These are phyloP conservation scores for Heliconius erato DNA, from an alignment of 2,888 invertebrate genomes.

Conservation along the genomic window DNA sequence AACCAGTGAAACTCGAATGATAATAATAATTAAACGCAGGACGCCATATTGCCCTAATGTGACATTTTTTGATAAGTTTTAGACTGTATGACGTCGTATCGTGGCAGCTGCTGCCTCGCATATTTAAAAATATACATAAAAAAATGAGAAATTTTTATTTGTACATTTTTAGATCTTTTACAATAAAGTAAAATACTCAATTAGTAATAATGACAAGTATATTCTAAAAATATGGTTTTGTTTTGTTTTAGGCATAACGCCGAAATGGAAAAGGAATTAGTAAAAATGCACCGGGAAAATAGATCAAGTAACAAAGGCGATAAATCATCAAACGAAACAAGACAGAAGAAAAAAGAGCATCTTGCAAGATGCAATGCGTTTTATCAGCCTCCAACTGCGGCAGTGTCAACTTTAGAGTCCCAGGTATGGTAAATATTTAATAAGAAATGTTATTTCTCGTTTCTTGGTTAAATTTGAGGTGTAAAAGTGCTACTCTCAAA, in stretches of 20 bases:
- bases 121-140: too few species aligned
- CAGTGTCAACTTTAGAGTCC: conserved; percentile 34
- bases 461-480: neutral
- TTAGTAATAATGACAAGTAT: neutral
- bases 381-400: conserved; percentile 65
- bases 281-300: conserved; percentile 89
- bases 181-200: too few species aligned
- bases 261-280: conserved; percentile 92
- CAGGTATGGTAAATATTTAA: conserved; percentile 47
- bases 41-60: too few species aligned
- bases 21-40: too few species aligned
- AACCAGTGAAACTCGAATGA: too few species aligned
- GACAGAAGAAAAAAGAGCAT: conserved; percentile 80
- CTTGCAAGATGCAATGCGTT: conserved; percentile 74
- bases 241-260: conserved; percentile 88
- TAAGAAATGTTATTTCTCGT: neutral
- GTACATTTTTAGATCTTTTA: too few species aligned
- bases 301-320: conserved; percentile 75
- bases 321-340: conserved; percentile 63
- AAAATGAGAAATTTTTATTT: too few species aligned
- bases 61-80: too few species aligned
- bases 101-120: too few species aligned
- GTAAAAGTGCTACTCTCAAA: too few species aligned
- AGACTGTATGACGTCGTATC: too few species aligned
- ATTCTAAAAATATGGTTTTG: neutral